A percentile compares a stretch with the other conserved stretches of the same genome.
Evolutionary conservation across 2,888 invertebrate species (phyloP).

Genomic region (Athetis lepigone): DNA sequence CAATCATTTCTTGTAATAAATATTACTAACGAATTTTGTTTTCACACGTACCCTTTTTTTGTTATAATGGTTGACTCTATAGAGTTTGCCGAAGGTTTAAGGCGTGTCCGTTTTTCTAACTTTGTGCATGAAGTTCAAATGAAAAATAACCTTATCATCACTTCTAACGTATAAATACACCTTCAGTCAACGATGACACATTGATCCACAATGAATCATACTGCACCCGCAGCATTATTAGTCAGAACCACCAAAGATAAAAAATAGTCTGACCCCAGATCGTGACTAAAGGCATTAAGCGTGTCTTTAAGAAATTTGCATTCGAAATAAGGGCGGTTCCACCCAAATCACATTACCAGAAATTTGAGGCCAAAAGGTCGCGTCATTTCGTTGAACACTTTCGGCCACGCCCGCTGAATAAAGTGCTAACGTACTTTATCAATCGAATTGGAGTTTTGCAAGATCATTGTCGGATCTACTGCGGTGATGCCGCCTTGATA

Average conservation of each 20-base stretch:
- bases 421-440: conserved; percentile 71
- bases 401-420: conserved; percentile 68
- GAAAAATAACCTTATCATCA: too few relatives aligned
- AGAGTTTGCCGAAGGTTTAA: too few relatives aligned
- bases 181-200: background rate
- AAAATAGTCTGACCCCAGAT: conserved; percentile 49
- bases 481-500: conserved; percentile 6
- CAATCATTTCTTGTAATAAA: too few relatives aligned
- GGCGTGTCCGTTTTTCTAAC: too few relatives aligned
- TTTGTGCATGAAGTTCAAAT: too few relatives aligned
- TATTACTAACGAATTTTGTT: too few relatives aligned
- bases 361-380: conserved; percentile 62
- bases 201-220: conserved; percentile 10
- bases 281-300: conserved; percentile 67
- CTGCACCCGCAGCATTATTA: conserved; percentile 17
- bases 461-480: conserved; percentile 67
- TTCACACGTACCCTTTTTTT: too few relatives aligned
- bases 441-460: conserved; percentile 69
- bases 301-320: conserved; percentile 69
- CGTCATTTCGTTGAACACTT: conserved; percentile 64
- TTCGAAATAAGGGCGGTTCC: conserved; percentile 66
- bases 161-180: too few relatives aligned
- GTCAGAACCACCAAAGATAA: conserved; percentile 5
- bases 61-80: too few relatives aligned
- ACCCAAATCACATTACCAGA: conserved; percentile 65